These are phyloP conservation scores for Calidris pugnax DNA, from an alignment of 2,113 vertebrate species.

Conservation along the genomic window DNA sequence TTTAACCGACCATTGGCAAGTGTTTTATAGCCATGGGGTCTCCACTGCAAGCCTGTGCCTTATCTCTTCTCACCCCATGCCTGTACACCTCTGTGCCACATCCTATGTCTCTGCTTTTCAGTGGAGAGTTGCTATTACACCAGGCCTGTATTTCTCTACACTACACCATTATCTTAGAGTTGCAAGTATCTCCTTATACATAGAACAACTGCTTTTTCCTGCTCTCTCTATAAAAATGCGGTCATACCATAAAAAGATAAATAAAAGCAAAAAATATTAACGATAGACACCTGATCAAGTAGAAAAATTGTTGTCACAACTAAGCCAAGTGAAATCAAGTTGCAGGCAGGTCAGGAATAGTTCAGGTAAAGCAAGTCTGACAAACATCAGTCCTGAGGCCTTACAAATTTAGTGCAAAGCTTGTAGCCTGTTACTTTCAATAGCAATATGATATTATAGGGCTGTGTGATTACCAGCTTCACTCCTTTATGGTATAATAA, in stretches of 20 bases:
- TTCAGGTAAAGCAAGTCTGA: not conserved
- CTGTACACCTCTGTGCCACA: not conserved
- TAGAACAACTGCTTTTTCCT: not conserved
- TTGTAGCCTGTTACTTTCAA: not conserved
- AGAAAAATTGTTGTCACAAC: not conserved
- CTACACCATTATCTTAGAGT: not conserved
- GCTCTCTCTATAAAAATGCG: not conserved
- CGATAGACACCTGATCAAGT: not conserved
- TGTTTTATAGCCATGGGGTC: not conserved
- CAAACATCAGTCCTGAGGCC: not conserved
- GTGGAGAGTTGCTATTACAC: not conserved
- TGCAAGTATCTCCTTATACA: not conserved
- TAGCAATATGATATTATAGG: not conserved
- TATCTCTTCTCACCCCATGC: not conserved
- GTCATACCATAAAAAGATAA: not conserved
- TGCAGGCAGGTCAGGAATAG: not conserved
- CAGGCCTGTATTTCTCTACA: not conserved
- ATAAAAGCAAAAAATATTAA: not conserved
- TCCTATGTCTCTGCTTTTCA: not conserved
- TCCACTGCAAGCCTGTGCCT: rapidly evolving
- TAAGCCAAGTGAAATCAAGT: not conserved
- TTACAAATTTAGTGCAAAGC: not conserved
- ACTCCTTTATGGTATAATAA: not conserved
- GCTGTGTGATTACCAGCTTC: not conserved
- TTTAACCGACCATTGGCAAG: not conserved